Conservation (phyloP, 2,888 invertebrate species). For the Fragum whitleyi region DNA sequence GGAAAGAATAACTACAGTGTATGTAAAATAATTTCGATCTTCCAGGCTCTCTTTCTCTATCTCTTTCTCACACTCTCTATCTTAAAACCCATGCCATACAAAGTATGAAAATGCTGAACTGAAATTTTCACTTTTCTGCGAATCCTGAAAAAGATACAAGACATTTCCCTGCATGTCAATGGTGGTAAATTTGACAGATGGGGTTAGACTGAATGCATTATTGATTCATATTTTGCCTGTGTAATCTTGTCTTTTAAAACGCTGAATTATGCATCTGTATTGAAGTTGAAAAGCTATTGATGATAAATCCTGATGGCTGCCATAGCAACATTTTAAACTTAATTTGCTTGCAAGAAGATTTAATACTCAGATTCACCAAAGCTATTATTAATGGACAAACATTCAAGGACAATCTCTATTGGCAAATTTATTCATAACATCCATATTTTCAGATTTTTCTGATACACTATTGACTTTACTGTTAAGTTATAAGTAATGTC, state of each 20-base stretch:
- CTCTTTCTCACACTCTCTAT: no score
- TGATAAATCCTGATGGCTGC: background rate
- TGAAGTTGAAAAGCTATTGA: background rate
- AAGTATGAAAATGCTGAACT: no score
- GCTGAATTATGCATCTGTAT: background rate
- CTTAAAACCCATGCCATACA: no score
- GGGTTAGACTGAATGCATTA: background rate
- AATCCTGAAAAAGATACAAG: background rate
- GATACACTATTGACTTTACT: background rate
- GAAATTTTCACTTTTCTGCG: no score
- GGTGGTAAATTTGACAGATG: background rate
- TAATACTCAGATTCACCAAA: background rate
- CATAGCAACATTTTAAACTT: slow-evolving; percentile 4
- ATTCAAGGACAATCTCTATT: background rate
- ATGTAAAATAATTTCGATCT: no score
- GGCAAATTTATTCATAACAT: slow-evolving; percentile 1
- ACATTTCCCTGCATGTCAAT: background rate
- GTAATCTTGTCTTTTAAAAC: background rate
- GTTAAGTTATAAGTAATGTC: no score
- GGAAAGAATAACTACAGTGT: no score
- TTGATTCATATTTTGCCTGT: background rate
- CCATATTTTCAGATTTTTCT: background rate
- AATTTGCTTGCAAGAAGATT: background rate
- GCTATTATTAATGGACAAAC: background rate
- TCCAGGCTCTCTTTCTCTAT: no score